Evolutionary conservation across 2,113 vertebrate species (phyloP).

Genomic region (Chascanopsetta lugubris): DNA sequence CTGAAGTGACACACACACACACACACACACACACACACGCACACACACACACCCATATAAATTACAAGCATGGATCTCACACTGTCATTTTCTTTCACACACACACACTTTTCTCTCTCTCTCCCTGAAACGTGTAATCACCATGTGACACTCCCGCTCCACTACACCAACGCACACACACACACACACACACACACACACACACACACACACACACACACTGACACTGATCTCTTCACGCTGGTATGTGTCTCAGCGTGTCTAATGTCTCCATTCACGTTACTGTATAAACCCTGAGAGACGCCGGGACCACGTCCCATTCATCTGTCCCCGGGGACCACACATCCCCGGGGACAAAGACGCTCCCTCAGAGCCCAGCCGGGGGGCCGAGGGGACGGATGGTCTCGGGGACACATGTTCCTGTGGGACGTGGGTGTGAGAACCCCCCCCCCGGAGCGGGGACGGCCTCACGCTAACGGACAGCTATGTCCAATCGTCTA

Average conservation of each 20-base stretch:
- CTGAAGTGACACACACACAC: too few species aligned
- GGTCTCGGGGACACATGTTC: slow-evolving; percentile 54
- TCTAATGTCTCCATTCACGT: slow-evolving; percentile 74
- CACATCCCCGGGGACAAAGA: slow-evolving; percentile 58
- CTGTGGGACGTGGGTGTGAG: slow-evolving; percentile 52
- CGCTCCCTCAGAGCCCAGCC: slow-evolving; percentile 29
- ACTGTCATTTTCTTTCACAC: background rate
- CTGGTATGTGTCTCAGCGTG: slow-evolving; percentile 42
- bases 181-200: slow-evolving; percentile 16
- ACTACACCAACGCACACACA: slow-evolving; percentile 14
- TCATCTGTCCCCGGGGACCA: slow-evolving; percentile 51
- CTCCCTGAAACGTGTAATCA: slow-evolving; percentile 18
- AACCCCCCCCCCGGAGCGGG: slow-evolving; percentile 50
- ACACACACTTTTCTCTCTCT: background rate
- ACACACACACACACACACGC: background rate
- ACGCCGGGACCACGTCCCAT: slow-evolving; percentile 52
- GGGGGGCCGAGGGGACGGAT: slow-evolving; percentile 47
- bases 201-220: slow-evolving; percentile 15
- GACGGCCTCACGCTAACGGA: slow-evolving; percentile 55
- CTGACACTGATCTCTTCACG: slow-evolving; percentile 4
- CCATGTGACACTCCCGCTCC: slow-evolving; percentile 38
- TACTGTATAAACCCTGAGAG: slow-evolving; percentile 70
- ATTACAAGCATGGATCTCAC: too few species aligned
- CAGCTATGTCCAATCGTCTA: slow-evolving; percentile 74
- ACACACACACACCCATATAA: background rate